Percentiles rank a stretch among this genome's conserved stretches.
Conservation (phyloP, 1,140 invertebrate genomes). For the Drosophila lacteicornis region DNA sequence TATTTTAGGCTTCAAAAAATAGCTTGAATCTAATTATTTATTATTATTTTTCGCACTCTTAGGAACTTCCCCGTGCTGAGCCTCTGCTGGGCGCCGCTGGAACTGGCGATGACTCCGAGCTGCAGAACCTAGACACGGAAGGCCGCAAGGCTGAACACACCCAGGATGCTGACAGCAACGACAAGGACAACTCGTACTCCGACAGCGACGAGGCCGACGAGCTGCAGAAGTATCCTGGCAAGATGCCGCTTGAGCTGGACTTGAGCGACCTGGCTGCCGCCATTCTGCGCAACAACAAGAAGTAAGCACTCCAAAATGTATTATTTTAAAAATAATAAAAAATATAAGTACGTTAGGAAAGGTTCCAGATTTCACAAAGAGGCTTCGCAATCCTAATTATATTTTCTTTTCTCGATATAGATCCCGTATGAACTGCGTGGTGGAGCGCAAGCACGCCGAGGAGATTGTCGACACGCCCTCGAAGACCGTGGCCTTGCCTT, state of each 20-base stretch:
- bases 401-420: slow-evolving; percentile 51
- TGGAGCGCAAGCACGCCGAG: slow-evolving; percentile 93
- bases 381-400: not conserved
- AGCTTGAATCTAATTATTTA: not conserved
- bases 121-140: slow-evolving; percentile 74
- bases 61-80: slow-evolving; percentile 84
- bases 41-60: not conserved
- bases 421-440: slow-evolving; percentile 94
- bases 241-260: slow-evolving; percentile 91
- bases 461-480: slow-evolving; percentile 91
- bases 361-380: not conserved
- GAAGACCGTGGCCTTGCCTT: slow-evolving; percentile 88
- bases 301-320: slow-evolving; percentile 81
- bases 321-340: slow-evolving; percentile 7
- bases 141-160: slow-evolving; percentile 59
- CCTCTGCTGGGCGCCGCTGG: slow-evolving; percentile 76
- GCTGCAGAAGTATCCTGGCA: slow-evolving; percentile 89
- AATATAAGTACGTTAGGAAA: not conserved
- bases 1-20: too few relatives aligned
- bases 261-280: slow-evolving; percentile 92
- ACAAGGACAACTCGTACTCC: slow-evolving; percentile 77
- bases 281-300: slow-evolving; percentile 91
- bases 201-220: slow-evolving; percentile 85
- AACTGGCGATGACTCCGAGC: slow-evolving; percentile 63
- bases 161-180: slow-evolving; percentile 47